phyloP scores from a whole-genome alignment of 2,888 invertebrate genomes.

The Drosophila nr. perissopoda region DNA sequence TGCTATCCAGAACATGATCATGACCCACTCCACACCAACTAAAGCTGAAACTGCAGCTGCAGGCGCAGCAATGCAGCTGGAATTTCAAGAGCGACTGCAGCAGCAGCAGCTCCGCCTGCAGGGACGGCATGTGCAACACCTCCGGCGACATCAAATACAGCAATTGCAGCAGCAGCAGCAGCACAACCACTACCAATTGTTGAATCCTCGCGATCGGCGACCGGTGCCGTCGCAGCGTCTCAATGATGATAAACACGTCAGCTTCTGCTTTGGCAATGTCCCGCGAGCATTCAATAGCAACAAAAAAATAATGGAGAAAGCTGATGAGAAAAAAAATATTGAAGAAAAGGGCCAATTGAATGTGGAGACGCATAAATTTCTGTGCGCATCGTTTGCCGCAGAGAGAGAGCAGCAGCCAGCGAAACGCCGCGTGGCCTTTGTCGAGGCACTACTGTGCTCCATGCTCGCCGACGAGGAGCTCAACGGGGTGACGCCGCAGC shows the following conservation, averaged over 20 bases:
- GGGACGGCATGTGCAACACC: neutral
- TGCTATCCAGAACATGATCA: no score
- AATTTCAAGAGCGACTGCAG: no score
- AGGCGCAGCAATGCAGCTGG: no score
- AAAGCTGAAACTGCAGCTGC: neutral
- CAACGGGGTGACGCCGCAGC: neutral
- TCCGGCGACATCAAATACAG: neutral
- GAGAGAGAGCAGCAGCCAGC: neutral
- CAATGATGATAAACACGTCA: neutral
- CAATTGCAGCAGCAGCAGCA: neutral
- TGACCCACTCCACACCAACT: no score
- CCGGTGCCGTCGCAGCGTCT: neutral
- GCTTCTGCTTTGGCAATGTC: neutral
- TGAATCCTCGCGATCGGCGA: neutral
- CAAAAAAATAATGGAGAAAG: neutral
- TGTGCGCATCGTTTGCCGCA: constrained; percentile 6
- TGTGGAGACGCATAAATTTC: constrained; percentile 10
- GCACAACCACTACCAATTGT: neutral
- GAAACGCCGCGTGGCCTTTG: constrained; percentile 10
- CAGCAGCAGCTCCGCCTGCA: neutral
- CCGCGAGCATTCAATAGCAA: neutral
- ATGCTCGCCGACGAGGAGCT: constrained; percentile 56
- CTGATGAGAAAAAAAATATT: neutral
- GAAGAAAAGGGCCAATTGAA: neutral
- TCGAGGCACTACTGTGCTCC: constrained; percentile 54